Base-by-base conservation (phyloP, 2,797 vertebrate genomes). In the Onychomys arenicola region DNA sequence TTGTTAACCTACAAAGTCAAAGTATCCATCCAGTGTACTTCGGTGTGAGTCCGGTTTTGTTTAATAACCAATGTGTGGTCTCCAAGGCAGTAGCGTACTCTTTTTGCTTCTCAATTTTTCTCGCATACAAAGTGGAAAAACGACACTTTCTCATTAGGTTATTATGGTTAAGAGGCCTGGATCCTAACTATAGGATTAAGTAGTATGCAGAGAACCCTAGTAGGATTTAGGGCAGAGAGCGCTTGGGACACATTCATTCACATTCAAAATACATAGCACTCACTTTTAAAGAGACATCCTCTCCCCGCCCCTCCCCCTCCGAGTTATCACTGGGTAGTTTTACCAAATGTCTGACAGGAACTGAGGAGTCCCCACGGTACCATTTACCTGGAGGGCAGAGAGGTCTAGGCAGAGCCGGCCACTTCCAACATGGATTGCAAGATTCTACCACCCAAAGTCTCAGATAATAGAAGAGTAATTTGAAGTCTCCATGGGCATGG, bases 231-330 rank as follows among this genome's bases (percentile, higher is more conserved):
- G 57, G 7, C 52, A 78, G 25, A 52, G 80, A 6, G 55, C 91
- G 49, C 17, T 37, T 27, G 6, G 21, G 52, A 19, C 49, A 32
- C 73, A 5, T 32, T 19, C 32, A 34, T 78, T 88, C n/a, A 27
- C 25, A 7, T 23, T 69, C 37, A 67, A 63, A 85, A 89, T 14
- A 37, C 0, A 71, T 2, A 55, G 27, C 69, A 63, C 46, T 34
- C 7, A 21, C 43, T 13, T 17, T 85, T 16, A 75, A 73, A 96
- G 69, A 76, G 34, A 78, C 52, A n/a, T 16, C 52, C 2, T 13
- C 17, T 5, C 14, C 16, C 4, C 13, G n/a, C 49, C 27, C 57
- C 6, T 0, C 40, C 29, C 17, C 7, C 46, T 0, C 16, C 3
- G 7, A 10, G 19, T 87, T 87, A 3, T 52, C 65, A 37, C 46